Evolutionary conservation across 2,888 invertebrate species (phyloP).

Genomic region (Hoplodrina ambigua): DNA sequence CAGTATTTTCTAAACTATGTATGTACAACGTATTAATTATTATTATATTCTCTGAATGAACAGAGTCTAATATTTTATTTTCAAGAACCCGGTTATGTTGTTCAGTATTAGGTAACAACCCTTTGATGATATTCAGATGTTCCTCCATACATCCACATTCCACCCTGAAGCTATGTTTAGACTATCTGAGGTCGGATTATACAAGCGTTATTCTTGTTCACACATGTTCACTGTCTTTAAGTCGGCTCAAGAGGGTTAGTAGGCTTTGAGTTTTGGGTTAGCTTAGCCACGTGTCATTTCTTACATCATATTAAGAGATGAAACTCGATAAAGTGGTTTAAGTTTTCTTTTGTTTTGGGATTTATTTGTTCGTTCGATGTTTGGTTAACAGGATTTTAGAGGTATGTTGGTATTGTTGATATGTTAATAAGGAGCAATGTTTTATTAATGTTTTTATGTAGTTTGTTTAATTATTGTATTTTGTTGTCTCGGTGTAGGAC

Average conservation of each 20-base stretch:
- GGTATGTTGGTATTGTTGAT: too few relatives aligned
- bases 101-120: not conserved
- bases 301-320: constrained; percentile 24
- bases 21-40: too few relatives aligned
- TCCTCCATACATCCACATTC: not conserved
- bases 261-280: constrained; percentile 45
- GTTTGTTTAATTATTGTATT: not conserved
- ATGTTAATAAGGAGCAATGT: too few relatives aligned
- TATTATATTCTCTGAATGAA: too few relatives aligned
- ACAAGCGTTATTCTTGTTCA: constrained; percentile 46
- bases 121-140: constrained; percentile 3
- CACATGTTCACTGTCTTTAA: constrained; percentile 50
- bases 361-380: not conserved
- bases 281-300: constrained; percentile 36
- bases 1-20: too few relatives aligned
- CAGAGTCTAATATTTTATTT: too few relatives aligned
- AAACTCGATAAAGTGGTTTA: constrained; percentile 18
- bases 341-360: constrained; percentile 12
- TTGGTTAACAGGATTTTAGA: not conserved
- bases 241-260: constrained; percentile 49
- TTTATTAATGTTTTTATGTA: too few relatives aligned
- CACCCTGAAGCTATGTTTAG: not conserved
- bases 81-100: not conserved
- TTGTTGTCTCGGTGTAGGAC: too few relatives aligned
- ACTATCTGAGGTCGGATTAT: constrained; percentile 16